Base-by-base conservation (phyloP, 2,113 vertebrate species). In the Microtus ochrogaster region DNA sequence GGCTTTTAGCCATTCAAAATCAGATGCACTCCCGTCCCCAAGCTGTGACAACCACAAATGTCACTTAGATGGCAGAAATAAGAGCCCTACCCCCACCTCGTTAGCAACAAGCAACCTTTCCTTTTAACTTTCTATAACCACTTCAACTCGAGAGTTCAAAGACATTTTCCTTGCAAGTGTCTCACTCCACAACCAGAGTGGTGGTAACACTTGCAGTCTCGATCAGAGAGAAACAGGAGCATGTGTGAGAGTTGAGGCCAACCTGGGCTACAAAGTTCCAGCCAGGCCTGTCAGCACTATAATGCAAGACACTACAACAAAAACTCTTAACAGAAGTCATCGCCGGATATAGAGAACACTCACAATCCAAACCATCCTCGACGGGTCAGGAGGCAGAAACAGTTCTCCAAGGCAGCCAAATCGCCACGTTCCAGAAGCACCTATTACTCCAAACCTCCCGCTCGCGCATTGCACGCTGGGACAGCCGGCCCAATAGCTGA, bases 381-480 rank as follows among this genome's bases (percentile, higher is more conserved):
- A 44, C 1, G 1, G 55, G 58, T 65, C 58, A 84, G 58, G 39
- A 65, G n/a, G 39, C 22, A 81, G 21, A 63, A 44, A 28, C n/a
- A 65, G 8, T 30, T 84, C 39, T 84, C 26, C 82, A 44, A 86
- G 63, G 63, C 63, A 49, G 63, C 83, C 41, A 68, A 36, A 24
- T 68, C 28, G 30, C 63, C 61, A 68, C 0, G 41, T 68, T 13
- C 63, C 41, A 86, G 61, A 68, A 44, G 26, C 39, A 44, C 82
- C 39, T 65, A 0, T 0, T 0, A 5, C 76, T 93, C 86, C 76
- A 94, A 97, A 98, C 44, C 76, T 95, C 97, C 97, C 97, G 97
- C 97, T 78, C 26, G 49, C 94, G 88, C 95, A 47, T 49, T 39
- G 95, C 91, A 96, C 89, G 33, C 85, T 95, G 97, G 96, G 30